Evolutionary conservation across 2,797 vertebrate genomes (phyloP).

Genomic region (Spheniscus humboldti): DNA sequence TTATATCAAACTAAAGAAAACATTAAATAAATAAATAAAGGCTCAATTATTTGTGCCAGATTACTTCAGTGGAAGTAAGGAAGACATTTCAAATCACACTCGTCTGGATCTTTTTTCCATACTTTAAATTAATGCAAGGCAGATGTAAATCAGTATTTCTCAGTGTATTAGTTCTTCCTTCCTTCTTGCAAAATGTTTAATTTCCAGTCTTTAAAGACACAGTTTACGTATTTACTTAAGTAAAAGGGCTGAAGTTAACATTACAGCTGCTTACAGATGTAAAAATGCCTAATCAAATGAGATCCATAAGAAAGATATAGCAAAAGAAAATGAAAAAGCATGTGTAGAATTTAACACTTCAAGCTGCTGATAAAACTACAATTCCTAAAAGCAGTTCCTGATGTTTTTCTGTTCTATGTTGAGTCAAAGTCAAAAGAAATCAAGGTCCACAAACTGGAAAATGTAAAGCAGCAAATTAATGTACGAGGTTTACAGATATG

Average conservation of each 20-base stretch:
- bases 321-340: neutral
- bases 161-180: neutral
- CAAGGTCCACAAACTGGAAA: neutral
- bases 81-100: neutral
- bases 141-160: neutral
- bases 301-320: neutral
- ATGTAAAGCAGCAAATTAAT: neutral
- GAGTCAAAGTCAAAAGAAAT: neutral
- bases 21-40: neutral
- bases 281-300: neutral
- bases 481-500: neutral
- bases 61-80: neutral
- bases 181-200: neutral
- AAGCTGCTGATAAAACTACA: neutral
- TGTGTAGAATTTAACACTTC: neutral
- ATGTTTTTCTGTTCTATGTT: neutral
- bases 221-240: neutral
- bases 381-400: neutral
- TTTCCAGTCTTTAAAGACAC: neutral
- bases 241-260: neutral
- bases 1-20: neutral
- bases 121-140: neutral
- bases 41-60: neutral
- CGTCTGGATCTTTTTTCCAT: neutral
- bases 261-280: neutral